Base-by-base conservation (phyloP, 2,888 invertebrate species). In the Drymonia ruficornis region DNA sequence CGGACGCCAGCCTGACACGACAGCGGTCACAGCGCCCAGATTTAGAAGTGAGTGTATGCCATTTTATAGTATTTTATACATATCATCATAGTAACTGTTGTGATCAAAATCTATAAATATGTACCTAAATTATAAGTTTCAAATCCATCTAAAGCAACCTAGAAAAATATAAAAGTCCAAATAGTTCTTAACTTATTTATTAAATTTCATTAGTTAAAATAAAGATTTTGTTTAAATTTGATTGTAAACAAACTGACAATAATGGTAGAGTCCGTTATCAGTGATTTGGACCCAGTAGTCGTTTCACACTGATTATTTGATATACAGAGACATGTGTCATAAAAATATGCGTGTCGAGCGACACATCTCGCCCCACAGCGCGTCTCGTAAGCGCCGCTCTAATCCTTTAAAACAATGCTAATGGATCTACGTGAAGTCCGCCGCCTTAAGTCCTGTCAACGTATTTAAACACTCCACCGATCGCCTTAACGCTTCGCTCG, bases 351-450 rank as follows among this genome's bases (percentile, higher is more conserved):
- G 82, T 85, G 84, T 84, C 74, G 65, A 77, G 72, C 77, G 80
- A 85, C 84, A 81, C 78, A 34, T 45, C 43, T 83, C 77, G 74
- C 70, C 77, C 79, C 82, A 81, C 80, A 77, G 74, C 68, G 79
- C 69, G 74, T 70, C 76, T 77, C 79, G 80, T 82, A 87, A 89
- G 83, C 86, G 82, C 80, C 86, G 77, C 80, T 84, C 82, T 92
- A 91, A 92, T 91, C 92, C 91, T 80, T 86, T 88, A 87, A 91
- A 91, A 92, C 92, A 91, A 92, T 92, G 90, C 91, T 92, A 92
- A 92, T 92, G 92, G 92, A 90, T 84, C 85, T 81, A 82, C 85
- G 86, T 81, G 81, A 87, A 84, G 84, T 80, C 78, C 74, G 74
- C 86, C 86, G 87, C 84, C 74, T 74, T 78, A 79, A 85, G 81